phyloP scores from a whole-genome alignment of 2,113 vertebrate species.

The Panthera tigris region DNA sequence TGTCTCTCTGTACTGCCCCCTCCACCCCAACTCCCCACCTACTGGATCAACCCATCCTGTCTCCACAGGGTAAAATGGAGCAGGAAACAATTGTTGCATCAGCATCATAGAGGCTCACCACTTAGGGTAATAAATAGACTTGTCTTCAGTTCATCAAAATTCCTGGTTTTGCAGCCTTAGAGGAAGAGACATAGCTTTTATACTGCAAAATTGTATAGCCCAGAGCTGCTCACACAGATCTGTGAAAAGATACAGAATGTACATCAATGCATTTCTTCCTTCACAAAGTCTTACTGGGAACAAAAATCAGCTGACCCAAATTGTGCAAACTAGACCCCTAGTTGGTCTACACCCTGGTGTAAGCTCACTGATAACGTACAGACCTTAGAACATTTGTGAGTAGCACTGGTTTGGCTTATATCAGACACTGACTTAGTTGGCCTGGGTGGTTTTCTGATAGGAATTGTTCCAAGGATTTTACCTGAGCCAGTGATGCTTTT shows the following conservation, averaged over 20 bases:
- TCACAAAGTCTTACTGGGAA: neutral
- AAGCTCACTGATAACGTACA: neutral
- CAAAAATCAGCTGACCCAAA: neutral
- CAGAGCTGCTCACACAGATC: neutral
- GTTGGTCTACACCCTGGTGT: neutral
- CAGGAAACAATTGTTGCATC: neutral
- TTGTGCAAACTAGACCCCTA: neutral
- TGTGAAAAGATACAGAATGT: neutral
- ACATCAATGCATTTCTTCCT: neutral
- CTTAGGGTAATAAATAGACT: neutral
- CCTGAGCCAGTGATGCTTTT: neutral
- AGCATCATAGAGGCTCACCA: neutral
- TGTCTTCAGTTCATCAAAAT: neutral
- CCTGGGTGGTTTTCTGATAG: neutral
- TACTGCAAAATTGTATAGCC: neutral
- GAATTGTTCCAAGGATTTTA: neutral
- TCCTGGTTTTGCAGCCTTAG: neutral
- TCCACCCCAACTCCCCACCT: neutral
- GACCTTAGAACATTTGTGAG: neutral
- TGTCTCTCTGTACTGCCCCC: neutral
- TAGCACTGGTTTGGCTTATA: neutral
- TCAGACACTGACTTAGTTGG: neutral
- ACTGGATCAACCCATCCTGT: neutral
- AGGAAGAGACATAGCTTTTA: neutral
- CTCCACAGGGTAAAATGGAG: neutral